These are phyloP conservation scores for Carassius gibelio DNA, from an alignment of 2,113 vertebrate genomes.

Conservation along the genomic window DNA sequence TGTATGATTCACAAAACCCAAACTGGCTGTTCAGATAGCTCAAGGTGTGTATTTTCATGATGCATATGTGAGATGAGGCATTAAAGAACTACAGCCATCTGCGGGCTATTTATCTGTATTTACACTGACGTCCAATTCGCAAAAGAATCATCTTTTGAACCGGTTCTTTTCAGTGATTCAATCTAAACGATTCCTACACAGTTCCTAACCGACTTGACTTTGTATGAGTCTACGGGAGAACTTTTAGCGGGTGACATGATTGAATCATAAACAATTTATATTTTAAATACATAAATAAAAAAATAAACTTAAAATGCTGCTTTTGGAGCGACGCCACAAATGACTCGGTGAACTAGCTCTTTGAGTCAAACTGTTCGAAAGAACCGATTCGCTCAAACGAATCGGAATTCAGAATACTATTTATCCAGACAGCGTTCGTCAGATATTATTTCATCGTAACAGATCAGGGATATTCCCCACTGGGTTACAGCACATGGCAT, in stretches of 20 bases:
- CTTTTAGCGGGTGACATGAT: background rate
- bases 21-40: background rate
- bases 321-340: background rate
- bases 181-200: background rate
- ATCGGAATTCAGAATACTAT: background rate
- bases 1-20: background rate
- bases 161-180: background rate
- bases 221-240: background rate
- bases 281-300: too few relatives aligned
- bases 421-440: background rate
- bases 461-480: background rate
- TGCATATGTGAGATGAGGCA: background rate
- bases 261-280: background rate
- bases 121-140: background rate
- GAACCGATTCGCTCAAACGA: slow-evolving; percentile 15
- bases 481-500: slow-evolving; percentile 35
- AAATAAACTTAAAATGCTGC: background rate
- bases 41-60: background rate
- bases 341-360: background rate
- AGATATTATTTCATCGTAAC: background rate
- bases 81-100: background rate
- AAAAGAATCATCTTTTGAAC: background rate
- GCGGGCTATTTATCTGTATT: background rate
- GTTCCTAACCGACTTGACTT: background rate
- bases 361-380: background rate